phyloP scores from a whole-genome alignment of 2,888 invertebrate genomes.

The Drosophila ezoana region DNA sequence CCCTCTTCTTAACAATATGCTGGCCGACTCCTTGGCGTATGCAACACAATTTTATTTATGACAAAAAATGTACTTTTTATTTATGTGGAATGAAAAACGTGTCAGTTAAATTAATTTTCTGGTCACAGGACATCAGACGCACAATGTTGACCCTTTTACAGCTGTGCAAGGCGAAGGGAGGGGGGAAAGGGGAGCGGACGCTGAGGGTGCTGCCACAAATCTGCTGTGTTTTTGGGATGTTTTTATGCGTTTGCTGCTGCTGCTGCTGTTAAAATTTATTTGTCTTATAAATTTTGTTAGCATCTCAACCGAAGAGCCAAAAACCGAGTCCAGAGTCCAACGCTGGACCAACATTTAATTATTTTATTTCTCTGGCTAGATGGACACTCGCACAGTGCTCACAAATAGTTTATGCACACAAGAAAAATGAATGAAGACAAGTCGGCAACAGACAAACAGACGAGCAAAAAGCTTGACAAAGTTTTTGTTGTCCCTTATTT shows the following conservation, averaged over 20 bases:
- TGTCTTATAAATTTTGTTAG: slow-evolving; percentile 76
- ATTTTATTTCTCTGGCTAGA: slow-evolving; percentile 44
- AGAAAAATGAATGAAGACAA: slow-evolving; percentile 44
- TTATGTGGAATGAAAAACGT: slow-evolving; percentile 63
- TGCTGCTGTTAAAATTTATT: slow-evolving; percentile 64
- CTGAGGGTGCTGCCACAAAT: slow-evolving; percentile 51
- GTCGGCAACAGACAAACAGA: slow-evolving; percentile 24
- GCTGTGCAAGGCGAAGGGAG: slow-evolving; percentile 1
- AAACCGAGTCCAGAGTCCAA: slow-evolving; percentile 21
- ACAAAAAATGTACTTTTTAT: slow-evolving; percentile 31
- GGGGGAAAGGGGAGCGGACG: not conserved
- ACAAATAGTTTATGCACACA: slow-evolving; percentile 56
- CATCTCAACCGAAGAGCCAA: slow-evolving; percentile 58
- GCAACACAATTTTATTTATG: slow-evolving; percentile 51
- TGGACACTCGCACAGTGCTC: slow-evolving; percentile 28
- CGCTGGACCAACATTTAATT: slow-evolving; percentile 50
- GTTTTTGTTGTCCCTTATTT: slow-evolving; percentile 27
- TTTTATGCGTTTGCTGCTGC: slow-evolving; percentile 47
- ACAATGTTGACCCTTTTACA: slow-evolving; percentile 48
- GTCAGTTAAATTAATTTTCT: slow-evolving; percentile 74
- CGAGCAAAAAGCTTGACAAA: slow-evolving; percentile 39
- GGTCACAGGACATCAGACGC: slow-evolving; percentile 53
- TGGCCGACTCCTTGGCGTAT: slow-evolving; percentile 31
- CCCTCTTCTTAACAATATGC: too few species aligned
- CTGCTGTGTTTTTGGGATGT: slow-evolving; percentile 43